Evolutionary conservation across 2,888 invertebrate species (phyloP).

Genomic region (Lithophane leautieri): DNA sequence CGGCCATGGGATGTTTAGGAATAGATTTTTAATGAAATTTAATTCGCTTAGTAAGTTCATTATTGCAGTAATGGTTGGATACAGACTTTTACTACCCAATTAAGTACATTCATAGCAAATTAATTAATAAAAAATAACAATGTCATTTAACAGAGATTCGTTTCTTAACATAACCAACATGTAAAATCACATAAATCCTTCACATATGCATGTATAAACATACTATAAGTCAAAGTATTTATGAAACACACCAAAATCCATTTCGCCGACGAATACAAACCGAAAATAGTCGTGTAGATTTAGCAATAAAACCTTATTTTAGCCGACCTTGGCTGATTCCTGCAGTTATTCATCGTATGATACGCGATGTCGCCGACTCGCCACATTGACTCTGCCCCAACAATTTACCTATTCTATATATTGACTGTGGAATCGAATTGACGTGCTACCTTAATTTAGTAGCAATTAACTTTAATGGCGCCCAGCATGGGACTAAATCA

Average conservation of each 20-base stretch:
- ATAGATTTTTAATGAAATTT: neutral
- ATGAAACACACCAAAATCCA: constrained; percentile 21
- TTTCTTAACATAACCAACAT: neutral
- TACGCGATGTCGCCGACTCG: constrained; percentile 79
- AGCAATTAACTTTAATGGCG: constrained; percentile 56
- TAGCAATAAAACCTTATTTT: constrained; percentile 76
- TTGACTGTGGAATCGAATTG: constrained; percentile 44
- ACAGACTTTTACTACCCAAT: neutral
- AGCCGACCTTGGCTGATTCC: constrained; percentile 77
- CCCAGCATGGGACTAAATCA: constrained; percentile 50
- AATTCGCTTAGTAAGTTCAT: neutral
- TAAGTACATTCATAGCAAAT: neutral
- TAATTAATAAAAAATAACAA: neutral
- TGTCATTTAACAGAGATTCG: neutral
- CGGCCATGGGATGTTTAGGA: neutral
- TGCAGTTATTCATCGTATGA: constrained; percentile 76
- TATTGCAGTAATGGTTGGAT: neutral
- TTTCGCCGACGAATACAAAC: constrained; percentile 47
- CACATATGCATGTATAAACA: neutral
- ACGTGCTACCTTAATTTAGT: constrained; percentile 30
- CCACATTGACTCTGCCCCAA: constrained; percentile 59
- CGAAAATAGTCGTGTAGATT: constrained; percentile 73
- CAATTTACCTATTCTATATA: constrained; percentile 56
- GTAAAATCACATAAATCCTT: neutral
- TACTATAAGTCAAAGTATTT: constrained; percentile 11